Evolutionary conservation across 1,140 invertebrate genomes (phyloP).

Genomic region (Stratiolaelaps scimitus): DNA sequence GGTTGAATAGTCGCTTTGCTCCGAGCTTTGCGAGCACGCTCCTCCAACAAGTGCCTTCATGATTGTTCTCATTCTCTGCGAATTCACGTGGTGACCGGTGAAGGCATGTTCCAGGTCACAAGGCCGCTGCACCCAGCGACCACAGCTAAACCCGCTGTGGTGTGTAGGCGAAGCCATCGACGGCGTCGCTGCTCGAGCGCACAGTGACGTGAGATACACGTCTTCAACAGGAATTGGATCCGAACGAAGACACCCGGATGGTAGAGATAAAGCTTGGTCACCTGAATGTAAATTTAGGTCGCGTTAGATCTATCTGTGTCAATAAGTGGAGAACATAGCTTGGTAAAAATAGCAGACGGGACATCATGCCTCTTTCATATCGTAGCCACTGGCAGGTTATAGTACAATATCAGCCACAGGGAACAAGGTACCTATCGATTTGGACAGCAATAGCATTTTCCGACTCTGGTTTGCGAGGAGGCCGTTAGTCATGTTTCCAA

Average conservation of each 20-base stretch:
- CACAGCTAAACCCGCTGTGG: conserved; percentile 10
- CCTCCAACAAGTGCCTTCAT: conserved; percentile 11
- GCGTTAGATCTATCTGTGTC: too few relatives aligned
- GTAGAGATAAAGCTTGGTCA: background rate
- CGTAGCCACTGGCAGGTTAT: too few relatives aligned
- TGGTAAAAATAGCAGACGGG: too few relatives aligned
- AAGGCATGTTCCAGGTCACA: conserved; percentile 3
- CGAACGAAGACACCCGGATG: background rate
- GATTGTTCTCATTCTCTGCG: background rate
- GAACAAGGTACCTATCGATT: too few relatives aligned
- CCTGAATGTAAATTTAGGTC: background rate
- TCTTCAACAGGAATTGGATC: conserved; percentile 18
- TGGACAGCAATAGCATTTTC: too few relatives aligned
- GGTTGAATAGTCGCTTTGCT: too few relatives aligned
- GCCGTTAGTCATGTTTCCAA: too few relatives aligned
- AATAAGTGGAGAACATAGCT: too few relatives aligned
- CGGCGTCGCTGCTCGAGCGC: background rate
- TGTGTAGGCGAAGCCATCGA: background rate
- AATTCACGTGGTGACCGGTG: conserved; percentile 3
- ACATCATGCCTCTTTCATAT: too few relatives aligned
- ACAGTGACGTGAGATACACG: conserved; percentile 1
- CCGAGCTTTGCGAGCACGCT: background rate
- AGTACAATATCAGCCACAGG: too few relatives aligned
- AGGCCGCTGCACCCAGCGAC: background rate
- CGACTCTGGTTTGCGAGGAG: too few relatives aligned